Conservation (phyloP, 2,113 vertebrate species). For the Mystacornis crossleyi region DNA sequence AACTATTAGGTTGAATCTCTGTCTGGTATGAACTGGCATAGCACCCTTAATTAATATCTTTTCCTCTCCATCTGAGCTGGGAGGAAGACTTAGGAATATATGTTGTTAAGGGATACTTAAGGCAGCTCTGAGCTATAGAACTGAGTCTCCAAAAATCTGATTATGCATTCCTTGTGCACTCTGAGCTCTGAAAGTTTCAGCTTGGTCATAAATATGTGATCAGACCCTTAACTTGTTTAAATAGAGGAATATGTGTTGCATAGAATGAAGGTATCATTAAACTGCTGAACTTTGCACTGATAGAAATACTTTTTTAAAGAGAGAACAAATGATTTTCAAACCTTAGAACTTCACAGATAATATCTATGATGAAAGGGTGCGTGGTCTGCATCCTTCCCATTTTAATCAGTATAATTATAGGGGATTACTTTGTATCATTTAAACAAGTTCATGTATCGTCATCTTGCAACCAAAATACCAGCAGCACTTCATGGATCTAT, state of each 20-base stretch:
- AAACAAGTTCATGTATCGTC: background rate
- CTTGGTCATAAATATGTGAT: background rate
- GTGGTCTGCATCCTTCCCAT: background rate
- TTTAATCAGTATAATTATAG: background rate
- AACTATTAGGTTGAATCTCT: constrained; percentile 13
- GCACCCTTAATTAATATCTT: constrained; percentile 44
- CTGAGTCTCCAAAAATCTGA: background rate
- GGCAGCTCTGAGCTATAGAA: background rate
- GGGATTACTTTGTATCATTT: background rate
- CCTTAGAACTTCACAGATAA: background rate
- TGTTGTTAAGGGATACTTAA: constrained; percentile 25
- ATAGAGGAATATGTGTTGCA: background rate
- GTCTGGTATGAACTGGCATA: background rate
- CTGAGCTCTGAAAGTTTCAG: background rate
- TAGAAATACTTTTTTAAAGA: background rate
- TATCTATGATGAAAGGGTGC: background rate
- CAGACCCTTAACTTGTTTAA: background rate
- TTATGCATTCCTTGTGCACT: background rate
- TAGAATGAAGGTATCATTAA: background rate
- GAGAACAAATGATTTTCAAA: background rate
- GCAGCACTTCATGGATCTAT: background rate
- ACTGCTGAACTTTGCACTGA: background rate
- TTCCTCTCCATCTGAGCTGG: background rate
- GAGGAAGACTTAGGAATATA: constrained; percentile 16
- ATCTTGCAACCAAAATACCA: background rate